These are phyloP conservation scores for Schizopygopsis malacanthus DNA, from an alignment of 2,797 vertebrate species.

Conservation along the genomic window DNA sequence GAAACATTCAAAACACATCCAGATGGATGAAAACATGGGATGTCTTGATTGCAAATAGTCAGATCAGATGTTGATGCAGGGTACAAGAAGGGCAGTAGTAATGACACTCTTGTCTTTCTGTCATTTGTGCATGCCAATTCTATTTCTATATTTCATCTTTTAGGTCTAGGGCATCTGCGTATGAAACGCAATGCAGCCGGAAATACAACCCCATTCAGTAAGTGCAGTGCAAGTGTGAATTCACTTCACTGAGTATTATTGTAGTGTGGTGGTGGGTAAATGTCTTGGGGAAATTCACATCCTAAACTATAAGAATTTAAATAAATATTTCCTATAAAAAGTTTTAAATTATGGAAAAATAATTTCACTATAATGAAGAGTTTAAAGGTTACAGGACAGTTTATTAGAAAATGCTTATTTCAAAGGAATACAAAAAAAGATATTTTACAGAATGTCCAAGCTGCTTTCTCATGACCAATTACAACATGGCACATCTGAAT, in stretches of 20 bases:
- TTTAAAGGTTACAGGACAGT: not conserved
- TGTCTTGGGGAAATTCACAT: not conserved
- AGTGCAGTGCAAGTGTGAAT: constrained; percentile 43
- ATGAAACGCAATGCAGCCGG: not conserved
- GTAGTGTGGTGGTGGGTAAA: constrained; percentile 18
- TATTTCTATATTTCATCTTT: constrained; percentile 25
- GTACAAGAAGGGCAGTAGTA: not conserved
- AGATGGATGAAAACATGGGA: constrained; percentile 5
- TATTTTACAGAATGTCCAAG: not conserved
- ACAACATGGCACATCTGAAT: not conserved
- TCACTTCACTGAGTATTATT: constrained; percentile 21
- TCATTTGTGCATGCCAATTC: constrained; percentile 45
- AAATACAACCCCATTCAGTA: not conserved
- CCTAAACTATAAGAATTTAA: not conserved
- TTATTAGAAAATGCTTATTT: not conserved
- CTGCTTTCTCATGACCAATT: not conserved
- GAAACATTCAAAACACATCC: constrained; percentile 27
- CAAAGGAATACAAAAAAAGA: not conserved
- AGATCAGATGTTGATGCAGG: constrained; percentile 34
- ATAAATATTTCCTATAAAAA: not conserved
- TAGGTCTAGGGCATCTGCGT: constrained; percentile 25
- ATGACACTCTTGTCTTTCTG: constrained; percentile 3
- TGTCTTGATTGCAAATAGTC: constrained; percentile 28
- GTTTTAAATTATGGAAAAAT: not conserved
- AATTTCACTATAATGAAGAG: not conserved